phyloP scores from a whole-genome alignment of 2,888 invertebrate species.

The Lepeophtheirus nordmannii region DNA sequence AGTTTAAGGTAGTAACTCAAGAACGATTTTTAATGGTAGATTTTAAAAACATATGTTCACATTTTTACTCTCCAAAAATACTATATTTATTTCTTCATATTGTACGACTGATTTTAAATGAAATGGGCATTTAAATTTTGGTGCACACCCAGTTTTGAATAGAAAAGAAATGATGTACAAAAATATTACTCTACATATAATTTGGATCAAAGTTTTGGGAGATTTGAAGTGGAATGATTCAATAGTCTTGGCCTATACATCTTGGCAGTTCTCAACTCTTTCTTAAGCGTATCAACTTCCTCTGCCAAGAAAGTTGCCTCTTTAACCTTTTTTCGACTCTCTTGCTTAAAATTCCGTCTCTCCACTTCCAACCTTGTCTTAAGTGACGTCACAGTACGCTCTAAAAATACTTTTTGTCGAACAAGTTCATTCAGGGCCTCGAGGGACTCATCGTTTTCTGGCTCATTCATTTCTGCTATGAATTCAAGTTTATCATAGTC shows the following conservation, averaged over 20 bases:
- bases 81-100: too few relatives aligned
- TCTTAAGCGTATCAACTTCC: conserved; percentile 8
- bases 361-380: conserved; percentile 39
- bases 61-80: too few relatives aligned
- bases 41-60: too few relatives aligned
- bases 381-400: conserved; percentile 45
- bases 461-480: conserved; percentile 27
- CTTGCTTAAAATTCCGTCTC: conserved; percentile 7
- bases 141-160: too few relatives aligned
- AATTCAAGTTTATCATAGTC: conserved; percentile 28
- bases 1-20: too few relatives aligned
- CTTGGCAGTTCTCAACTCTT: neutral
- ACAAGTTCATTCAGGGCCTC: conserved; percentile 26
- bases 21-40: too few relatives aligned
- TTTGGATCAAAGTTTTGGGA: too few relatives aligned
- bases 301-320: conserved; percentile 9
- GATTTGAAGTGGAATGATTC: too few relatives aligned
- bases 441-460: conserved; percentile 32
- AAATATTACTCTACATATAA: too few relatives aligned
- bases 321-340: neutral
- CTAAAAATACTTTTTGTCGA: conserved; percentile 63
- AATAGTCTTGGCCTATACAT: neutral
- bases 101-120: too few relatives aligned
- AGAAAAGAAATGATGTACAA: too few relatives aligned
- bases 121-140: too few relatives aligned